Base-by-base conservation (phyloP, 2,797 vertebrate genomes). In the Neosilurus mollespiculum region DNA sequence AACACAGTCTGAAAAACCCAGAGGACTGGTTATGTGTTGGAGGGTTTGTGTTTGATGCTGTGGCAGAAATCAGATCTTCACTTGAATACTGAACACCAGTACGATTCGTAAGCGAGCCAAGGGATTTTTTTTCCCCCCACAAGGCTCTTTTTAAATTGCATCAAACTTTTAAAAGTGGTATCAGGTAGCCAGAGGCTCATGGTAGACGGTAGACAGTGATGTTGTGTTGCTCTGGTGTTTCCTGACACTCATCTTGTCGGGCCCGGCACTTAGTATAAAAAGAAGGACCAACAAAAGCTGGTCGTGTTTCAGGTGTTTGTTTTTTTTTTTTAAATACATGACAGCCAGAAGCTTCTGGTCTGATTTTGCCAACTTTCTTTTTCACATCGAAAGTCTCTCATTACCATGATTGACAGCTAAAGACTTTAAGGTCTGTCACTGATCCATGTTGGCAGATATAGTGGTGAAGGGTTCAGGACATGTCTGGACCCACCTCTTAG, bases 101-200 rank as follows among this genome's bases (percentile, higher is more conserved):
- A 2, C 34, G 43, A 20, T 51, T 51, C 77, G 30, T 53, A 79
- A 43, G 37, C 15, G n/a, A 78, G 61, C 43, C 30, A 73, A 58
- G 37, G 26, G 78, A 30, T 78, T 78, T 81, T 30, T 30, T 30
- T 9, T 15, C 53, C 4, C 12, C 14, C 10, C 80, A 75, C 34
- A 64, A 58, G 18, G 67, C 70, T 73, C 43, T 61, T 80, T 84
- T 53, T 61, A 77, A 80, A 79, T 78, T 83, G 81, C 37, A 67
- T 87, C 65, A 85, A 83, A 83, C 71, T 72, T 77, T 85, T 75
- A 75, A 87, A 82, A 75, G 81, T 66, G 26, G 53, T 80, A 54
- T 70, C 71, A 83, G 71, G 22, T 49, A 30, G 70, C 65, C 49
- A 37, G 67, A 66, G 70, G n/a, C 30, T n/a, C 22, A 1, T 34